Base-by-base conservation (phyloP, 2,888 invertebrate genomes). In the Therioaphis trifolii region DNA sequence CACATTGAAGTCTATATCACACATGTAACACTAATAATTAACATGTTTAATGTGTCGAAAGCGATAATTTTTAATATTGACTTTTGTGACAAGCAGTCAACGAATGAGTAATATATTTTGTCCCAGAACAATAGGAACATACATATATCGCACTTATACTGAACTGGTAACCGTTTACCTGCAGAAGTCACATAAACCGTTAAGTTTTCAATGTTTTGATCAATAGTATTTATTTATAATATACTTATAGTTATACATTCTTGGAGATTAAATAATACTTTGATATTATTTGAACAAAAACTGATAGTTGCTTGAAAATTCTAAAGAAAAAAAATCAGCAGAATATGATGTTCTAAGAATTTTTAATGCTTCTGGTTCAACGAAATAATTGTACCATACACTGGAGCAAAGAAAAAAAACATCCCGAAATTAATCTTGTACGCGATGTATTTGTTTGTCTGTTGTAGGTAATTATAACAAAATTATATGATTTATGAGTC, bases 41-140 rank as follows among this genome's bases (percentile, higher is more conserved):
- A 46, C 49, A 29, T 18, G 40, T 9, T 18, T 35, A 71, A 71
- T 49, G 49, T 49, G 71, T 71, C 18, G 24, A 61, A 61, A 24
- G 43, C 24, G 43, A 75, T 75, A 75, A 75, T 43, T 75, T 75
- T 61, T 27, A 61, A 75, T 61, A 75, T 75, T 40, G 11, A 75
- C 55, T 58, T 58, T 40, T 58, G 58, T 29, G 18, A 61, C 61
- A 43, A 75, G 27, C 43, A 43, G 24, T 35, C 18, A 5, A 40
- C 55, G 40, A 61, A 61, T 35, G 24, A 61, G 43, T 61, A 49
- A 49, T 49, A 49, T 4, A 24, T 49, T 71, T n/a, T 4, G 71
- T n/a, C 27, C 18, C 27, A 29, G 27, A 61, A 61, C 61, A 61
- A 76, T 76, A 76, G 61, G 14, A 76, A 76, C 61, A 27, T 61